Percentiles rank a stretch among this genome's conserved stretches.
Conservation (phyloP, 1,140 invertebrate genomes). For the Coptotermes formosanus region DNA sequence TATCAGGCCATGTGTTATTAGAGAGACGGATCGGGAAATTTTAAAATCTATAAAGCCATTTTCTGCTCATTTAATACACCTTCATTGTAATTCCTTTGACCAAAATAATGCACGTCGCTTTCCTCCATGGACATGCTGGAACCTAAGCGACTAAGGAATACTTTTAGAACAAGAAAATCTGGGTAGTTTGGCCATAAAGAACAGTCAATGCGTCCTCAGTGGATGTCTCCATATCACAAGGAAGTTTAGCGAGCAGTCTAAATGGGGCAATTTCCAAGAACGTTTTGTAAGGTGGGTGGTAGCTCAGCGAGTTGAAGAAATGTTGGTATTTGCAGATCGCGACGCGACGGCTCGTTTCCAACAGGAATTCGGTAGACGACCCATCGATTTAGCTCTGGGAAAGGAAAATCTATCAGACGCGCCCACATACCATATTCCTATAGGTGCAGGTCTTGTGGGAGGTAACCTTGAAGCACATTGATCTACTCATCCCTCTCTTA, state of each 20-base stretch:
- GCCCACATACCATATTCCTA: too few species aligned
- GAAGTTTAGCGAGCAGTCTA: neutral
- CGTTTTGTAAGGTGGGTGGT: neutral
- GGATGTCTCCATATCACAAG: neutral
- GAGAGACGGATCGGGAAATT: neutral
- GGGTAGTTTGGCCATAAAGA: neutral
- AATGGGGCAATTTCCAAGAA: neutral
- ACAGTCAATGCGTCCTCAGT: neutral
- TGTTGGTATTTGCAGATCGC: neutral
- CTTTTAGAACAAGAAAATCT: neutral
- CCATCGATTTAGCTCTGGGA: neutral
- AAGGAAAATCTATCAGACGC: neutral
- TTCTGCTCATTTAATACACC: neutral
- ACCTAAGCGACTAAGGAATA: neutral
- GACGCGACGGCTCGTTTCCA: neutral
- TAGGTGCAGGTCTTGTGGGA: neutral
- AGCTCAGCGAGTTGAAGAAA: neutral
- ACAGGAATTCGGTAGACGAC: constrained; percentile 10
- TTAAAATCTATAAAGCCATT: neutral
- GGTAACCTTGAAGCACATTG: neutral
- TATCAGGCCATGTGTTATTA: neutral
- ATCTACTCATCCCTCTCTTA: neutral
- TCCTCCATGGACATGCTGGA: neutral
- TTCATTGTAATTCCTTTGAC: neutral
- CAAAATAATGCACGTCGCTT: neutral